Base-by-base conservation (phyloP, 2,113 vertebrate genomes). In the Hyaena hyaena region DNA sequence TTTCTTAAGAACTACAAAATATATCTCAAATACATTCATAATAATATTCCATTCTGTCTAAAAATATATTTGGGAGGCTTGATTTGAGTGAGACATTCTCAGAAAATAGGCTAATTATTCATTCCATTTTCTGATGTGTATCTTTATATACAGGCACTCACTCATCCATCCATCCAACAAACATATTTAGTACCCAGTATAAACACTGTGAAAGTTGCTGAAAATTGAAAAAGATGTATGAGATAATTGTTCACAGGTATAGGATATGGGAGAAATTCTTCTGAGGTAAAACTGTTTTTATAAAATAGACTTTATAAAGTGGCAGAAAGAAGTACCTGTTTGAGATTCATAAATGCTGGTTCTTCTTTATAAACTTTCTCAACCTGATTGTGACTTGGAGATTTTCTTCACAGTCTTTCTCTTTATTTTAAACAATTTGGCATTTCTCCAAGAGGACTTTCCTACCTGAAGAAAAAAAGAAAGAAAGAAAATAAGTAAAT, bases 61-160 rank as follows among this genome's bases (percentile, higher is more conserved):
- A 96, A 96, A 95, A 90, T 74, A 80, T 4, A 76, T 91, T 83
- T 95, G n/a, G 94, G 65, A 92, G 65, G 4, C n/a, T 73, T 88
- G 48, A 86, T 86, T 58, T 94, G 28, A 65, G 43, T 94, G 28
- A 65, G 43, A 58, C 43, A 93, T 63, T 94, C 17, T 94, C 50
- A 77, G 77, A 85, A 84, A 76, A 53, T 50, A 33, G 48, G 3
- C 21, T 85, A 61, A 86, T 82, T 66, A 88, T 76, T 88, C 33
- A 58, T 73, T 66, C n/a, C 89, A 2, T 90, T 90, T 12, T 76
- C 23, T 96, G n/a, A 82, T 81, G 9, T 77, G 16, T 21, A 4
- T 84, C 43, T 33, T 90, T 55, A 63, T 55, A 48, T 33, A 7
- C 10, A 82, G 28, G 10, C 45, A 58, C 33, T 73, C 23, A 43